phyloP scores from a whole-genome alignment of 2,888 invertebrate species.

The Zaprionus bogoriensis region DNA sequence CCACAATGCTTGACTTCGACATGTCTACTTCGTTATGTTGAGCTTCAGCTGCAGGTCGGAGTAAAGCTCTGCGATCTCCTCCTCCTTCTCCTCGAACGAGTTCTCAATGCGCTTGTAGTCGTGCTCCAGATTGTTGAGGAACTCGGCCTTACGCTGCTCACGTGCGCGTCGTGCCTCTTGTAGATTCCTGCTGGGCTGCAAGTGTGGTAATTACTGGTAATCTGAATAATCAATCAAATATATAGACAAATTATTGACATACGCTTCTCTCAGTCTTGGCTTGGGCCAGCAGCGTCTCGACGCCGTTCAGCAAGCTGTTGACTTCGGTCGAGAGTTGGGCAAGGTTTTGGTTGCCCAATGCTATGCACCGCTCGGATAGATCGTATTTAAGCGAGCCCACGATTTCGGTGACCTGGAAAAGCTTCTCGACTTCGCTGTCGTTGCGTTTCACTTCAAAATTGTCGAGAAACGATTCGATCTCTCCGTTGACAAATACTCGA shows the following conservation, averaged over 20 bases:
- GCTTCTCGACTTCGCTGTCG: conserved; percentile 90
- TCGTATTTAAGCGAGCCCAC: conserved; percentile 90
- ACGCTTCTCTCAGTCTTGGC: conserved; percentile 56
- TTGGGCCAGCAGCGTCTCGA: conserved; percentile 55
- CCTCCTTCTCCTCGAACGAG: conserved; percentile 90
- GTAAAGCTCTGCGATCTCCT: conserved; percentile 89
- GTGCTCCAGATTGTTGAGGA: conserved; percentile 90
- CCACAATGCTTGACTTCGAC: conserved; percentile 86
- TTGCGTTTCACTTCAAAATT: conserved; percentile 93
- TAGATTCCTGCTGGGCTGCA: conserved; percentile 54
- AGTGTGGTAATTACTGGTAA: too few species aligned
- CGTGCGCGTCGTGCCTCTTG: conserved; percentile 83
- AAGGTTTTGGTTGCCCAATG: conserved; percentile 82
- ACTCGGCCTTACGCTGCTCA: conserved; percentile 87
- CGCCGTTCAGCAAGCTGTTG: conserved; percentile 46
- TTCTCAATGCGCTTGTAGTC: conserved; percentile 90
- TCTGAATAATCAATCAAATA: background rate
- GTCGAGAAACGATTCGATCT: conserved; percentile 91
- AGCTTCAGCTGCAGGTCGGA: conserved; percentile 89
- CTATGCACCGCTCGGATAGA: conserved; percentile 87
- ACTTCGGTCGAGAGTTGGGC: conserved; percentile 52
- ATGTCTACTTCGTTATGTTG: conserved; percentile 84
- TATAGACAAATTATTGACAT: conserved; percentile 7
- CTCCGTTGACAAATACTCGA: conserved; percentile 92
- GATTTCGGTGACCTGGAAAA: conserved; percentile 90